Base-by-base conservation (phyloP, 2,888 invertebrate genomes). In the Stenoptilia bipunctidactyla region DNA sequence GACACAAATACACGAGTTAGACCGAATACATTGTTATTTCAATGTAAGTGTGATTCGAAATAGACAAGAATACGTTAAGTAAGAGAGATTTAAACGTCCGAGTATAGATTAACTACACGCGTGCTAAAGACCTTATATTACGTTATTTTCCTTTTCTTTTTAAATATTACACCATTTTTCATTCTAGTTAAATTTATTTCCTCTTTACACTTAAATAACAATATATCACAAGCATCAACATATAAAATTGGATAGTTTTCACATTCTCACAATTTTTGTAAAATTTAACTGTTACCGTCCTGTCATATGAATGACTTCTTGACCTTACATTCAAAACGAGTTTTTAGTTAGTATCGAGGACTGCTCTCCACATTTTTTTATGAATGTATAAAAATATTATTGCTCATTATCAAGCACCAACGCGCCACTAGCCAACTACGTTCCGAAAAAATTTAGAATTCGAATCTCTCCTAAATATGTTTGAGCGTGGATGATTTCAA, bases 331-430 rank as follows among this genome's bases (percentile, higher is more conserved):
- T 53, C 47, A 36, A 49, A 13, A 45, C 46, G 52, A 55, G 56
- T 55, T 56, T 53, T 55, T 53, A 14, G 14, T 40, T 30, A 55
- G 56, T 52, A 46, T 57, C 56, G 59, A 60, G 64, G 69, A 67
- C 59, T 62, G 70, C 65, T 67, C 68, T 66, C 61, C 69, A 59
- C 61, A 52, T 63, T 64, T 62, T 54, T 65, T 68, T 74, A 77
- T 75, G 79, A 76, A 79, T 82, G 82, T 83, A 82, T 82, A 83
- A 83, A 82, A 83, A 82, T 82, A 83, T 83, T 83, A 82, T 83
- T 83, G 83, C 83, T 83, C 62, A 80, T 80, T 66, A 75, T 71
- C 65, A 79, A 83, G 83, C 83, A 83, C 83, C 83, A 75, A 76
- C 74, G 76, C 80, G 76, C 77, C 73, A 64, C 79, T 79, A 79